Base-by-base conservation (phyloP, 2,888 invertebrate genomes). In the Stenolophus ochropezus region DNA sequence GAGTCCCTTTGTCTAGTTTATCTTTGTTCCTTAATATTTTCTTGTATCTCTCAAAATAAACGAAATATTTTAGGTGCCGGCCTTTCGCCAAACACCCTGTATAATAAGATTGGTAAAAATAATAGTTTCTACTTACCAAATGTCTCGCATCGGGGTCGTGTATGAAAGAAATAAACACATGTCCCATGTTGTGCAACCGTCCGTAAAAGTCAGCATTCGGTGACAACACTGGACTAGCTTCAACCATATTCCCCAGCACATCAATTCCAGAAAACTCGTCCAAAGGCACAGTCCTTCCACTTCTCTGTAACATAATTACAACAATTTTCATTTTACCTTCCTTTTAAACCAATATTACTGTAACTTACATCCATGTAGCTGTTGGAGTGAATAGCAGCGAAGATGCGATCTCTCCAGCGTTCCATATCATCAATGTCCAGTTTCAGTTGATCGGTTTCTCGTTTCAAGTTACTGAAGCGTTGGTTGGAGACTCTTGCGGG, bases 101-200 rank as follows among this genome's bases (percentile, higher is more conserved):
- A n/a, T n/a, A n/a, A n/a, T n/a, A n/a, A n/a, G n/a, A n/a, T n/a
- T n/a, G n/a, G n/a, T n/a, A n/a, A n/a, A n/a, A n/a, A n/a, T n/a
- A n/a, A n/a, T n/a, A n/a, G n/a, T n/a, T n/a, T 42, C 14, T 51
- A 20, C 89, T 88, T 86, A 94, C 94, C 90, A 93, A 88, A 86
- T 94, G 93, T 73, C 93, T 90, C 86, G 93, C 92, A 87, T 95
- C 95, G 0, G 96, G 95, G 87, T 96, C 96, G 86, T 96, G 96
- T 0, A 93, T 89, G 86, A 93, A 94, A 0, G 94, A 92, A 83
- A 96, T 92, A 86, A 94, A 91, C 4, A 95, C 92, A 86, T 96
- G 96, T 0, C 95, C 95, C 89, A 93, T 91, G 89, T 96, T 96
- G 89, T 96, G 96, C 73, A 96, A 86, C 87, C 95, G 94, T 0